Percentiles rank a stretch among this genome's conserved stretches.
These are phyloP conservation scores for Euzetes globulus DNA, from an alignment of 2,888 invertebrate genomes.

Conservation along the genomic window DNA sequence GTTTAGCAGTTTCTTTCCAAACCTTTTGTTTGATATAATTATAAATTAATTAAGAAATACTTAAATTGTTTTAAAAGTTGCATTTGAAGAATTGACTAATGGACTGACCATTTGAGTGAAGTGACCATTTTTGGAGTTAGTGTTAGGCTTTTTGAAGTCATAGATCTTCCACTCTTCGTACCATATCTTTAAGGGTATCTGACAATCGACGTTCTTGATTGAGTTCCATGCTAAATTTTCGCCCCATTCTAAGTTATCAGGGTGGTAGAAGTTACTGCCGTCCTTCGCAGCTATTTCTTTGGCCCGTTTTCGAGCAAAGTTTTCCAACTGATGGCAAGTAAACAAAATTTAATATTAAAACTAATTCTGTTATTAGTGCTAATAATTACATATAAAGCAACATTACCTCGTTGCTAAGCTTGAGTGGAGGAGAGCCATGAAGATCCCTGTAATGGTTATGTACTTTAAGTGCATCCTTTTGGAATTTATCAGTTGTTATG, in stretches of 20 bases:
- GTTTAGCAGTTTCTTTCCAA: too few species aligned
- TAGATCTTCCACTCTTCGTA: conserved; percentile 33
- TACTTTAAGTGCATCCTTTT: conserved; percentile 10
- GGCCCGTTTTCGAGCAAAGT: conserved; percentile 25
- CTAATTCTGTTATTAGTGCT: too few species aligned
- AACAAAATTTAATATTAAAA: too few species aligned
- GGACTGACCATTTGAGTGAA: too few species aligned
- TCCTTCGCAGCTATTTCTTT: conserved; percentile 24
- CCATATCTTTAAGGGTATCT: conserved; percentile 27
- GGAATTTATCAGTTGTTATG: conserved; percentile 16
- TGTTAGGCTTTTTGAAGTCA: too few species aligned
- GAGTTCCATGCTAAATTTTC: conserved; percentile 36
- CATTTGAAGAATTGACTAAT: too few species aligned
- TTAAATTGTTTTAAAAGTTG: too few species aligned
- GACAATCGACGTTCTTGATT: conserved; percentile 27
- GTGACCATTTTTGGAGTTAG: too few species aligned
- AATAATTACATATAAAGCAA: too few species aligned
- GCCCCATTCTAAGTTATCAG: conserved; percentile 30
- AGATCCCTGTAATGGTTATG: conserved; percentile 31
- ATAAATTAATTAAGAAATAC: too few species aligned
- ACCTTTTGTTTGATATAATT: too few species aligned
- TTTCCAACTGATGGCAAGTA: background rate
- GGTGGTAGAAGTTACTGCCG: conserved; percentile 31
- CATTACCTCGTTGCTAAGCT: background rate
- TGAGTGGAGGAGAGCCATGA: conserved; percentile 25